A percentile compares a stretch with the other conserved stretches of the same genome.
Conservation (phyloP, 2,113 vertebrate genomes). For the Choloepus hoffmanni region DNA sequence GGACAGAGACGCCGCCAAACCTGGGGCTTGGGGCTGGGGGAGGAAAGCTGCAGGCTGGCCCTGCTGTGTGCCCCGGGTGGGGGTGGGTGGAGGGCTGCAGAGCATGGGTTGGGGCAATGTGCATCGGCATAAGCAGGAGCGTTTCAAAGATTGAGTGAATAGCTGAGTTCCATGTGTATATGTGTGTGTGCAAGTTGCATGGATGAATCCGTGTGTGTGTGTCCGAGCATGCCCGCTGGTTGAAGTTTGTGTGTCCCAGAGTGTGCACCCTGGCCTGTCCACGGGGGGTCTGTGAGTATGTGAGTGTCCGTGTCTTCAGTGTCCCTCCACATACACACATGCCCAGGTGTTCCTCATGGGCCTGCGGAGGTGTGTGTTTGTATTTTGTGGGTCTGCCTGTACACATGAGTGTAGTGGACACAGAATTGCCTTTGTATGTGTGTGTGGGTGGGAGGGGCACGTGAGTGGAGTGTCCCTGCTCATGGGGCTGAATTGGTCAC, state of each 20-base stretch:
- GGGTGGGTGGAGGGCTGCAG: not conserved
- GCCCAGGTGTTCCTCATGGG: not conserved
- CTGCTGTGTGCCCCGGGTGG: not conserved
- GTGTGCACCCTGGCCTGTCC: not conserved
- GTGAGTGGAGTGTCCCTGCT: not conserved
- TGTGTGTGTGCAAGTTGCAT: not conserved
- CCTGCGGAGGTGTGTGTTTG: not conserved
- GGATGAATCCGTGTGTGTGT: not conserved
- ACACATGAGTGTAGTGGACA: not conserved
- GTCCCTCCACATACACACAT: not conserved
- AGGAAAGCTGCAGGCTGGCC: not conserved
- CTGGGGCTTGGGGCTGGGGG: slow-evolving; percentile 53
- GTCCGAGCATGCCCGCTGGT: not conserved
- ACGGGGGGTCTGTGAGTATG: not conserved
- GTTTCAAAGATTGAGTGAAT: not conserved
- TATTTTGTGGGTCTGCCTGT: not conserved
- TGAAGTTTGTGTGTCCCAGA: not conserved
- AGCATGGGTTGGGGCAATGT: not conserved
- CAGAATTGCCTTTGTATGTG: not conserved
- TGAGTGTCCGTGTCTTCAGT: not conserved
- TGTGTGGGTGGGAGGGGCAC: not conserved
- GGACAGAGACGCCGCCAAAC: slow-evolving; percentile 66
- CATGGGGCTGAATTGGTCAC: not conserved
- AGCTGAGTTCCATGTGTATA: not conserved
- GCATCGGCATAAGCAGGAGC: not conserved